A percentile compares a stretch with the other conserved stretches of the same genome.
phyloP scores from a whole-genome alignment of 1,140 invertebrate genomes.

The Pachypsylla venusta region DNA sequence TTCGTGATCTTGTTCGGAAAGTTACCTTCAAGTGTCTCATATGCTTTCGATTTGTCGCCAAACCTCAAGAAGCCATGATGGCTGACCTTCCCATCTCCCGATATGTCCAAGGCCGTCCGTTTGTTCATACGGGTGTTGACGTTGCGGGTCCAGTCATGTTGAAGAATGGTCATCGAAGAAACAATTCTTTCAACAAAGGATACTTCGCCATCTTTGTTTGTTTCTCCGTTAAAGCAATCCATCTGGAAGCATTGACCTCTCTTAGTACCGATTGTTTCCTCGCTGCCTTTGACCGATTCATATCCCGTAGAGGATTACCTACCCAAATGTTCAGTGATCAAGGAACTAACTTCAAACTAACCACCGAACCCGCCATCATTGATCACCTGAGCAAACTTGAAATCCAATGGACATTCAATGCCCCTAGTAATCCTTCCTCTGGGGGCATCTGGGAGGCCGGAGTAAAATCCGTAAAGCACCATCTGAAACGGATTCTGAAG shows the following conservation, averaged over 20 bases:
- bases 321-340: constrained; percentile 24
- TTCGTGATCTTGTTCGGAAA: not conserved
- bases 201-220: constrained; percentile 33
- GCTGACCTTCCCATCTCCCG: constrained; percentile 24
- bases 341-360: too few species aligned
- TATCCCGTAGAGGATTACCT: constrained; percentile 27
- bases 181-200: constrained; percentile 25
- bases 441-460: too few species aligned
- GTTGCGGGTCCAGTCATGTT: constrained; percentile 31
- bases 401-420: too few species aligned
- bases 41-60: not conserved
- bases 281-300: constrained; percentile 29
- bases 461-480: too few species aligned
- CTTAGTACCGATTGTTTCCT: constrained; percentile 30
- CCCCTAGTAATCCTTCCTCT: too few species aligned
- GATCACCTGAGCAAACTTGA: too few species aligned
- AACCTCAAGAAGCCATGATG: constrained; percentile 23
- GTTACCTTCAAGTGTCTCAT: not conserved
- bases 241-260: constrained; percentile 31
- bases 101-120: constrained; percentile 23
- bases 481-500: too few species aligned
- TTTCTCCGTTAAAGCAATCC: constrained; percentile 30
- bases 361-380: too few species aligned
- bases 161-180: constrained; percentile 22
- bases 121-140: constrained; percentile 29